Base-by-base conservation (phyloP, 1,140 invertebrate species). In the Drosophila lacteicornis region DNA sequence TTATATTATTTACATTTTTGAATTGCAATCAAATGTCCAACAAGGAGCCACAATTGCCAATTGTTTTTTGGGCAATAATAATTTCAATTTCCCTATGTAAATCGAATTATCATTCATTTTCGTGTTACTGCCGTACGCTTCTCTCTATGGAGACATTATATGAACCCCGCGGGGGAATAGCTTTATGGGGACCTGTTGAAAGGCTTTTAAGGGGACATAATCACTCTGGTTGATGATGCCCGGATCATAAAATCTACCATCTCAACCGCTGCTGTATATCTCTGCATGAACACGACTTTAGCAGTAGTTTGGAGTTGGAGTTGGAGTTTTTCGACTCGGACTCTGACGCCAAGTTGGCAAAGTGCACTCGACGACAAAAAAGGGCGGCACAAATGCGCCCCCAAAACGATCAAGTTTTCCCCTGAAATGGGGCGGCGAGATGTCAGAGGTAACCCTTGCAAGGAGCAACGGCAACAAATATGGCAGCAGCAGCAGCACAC, bases 361-460 rank as follows among this genome's bases (percentile, higher is more conserved):
- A 73, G 69, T 73, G 67, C 67, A 73, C 67, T 73, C 53, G 53
- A 73, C 66, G 66, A 68, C 53, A 69, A 59, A 73, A 71, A 58
- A 70, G 43, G 66, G 69, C 66, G 51, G 68, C 67, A 70, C 63
- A 68, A 70, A 55, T 55, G 62, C 49, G 67, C 67, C 62, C 67
- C 62, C 49, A 50, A 63, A 68, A 59, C 53, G 62, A 42, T 30
- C n/a, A 38, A 42, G 53, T 59, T 62, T 53, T 12, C n/a, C 25
- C 22, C 25, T 4, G 27, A 47, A 0, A 6, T 1, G 25, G 25
- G 8, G 12, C 13, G n/a, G 33, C 19, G 7, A 12, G 15, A 57
- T 38, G 33, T 6, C 45, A 8, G 57, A 22, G 36, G 38, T 17
- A 43, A 43, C 38, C 38, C 38, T 47, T 25, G 43, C 22, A 58